These are phyloP conservation scores for Nasonia vitripennis DNA, from an alignment of 1,140 invertebrate genomes.

Conservation along the genomic window DNA sequence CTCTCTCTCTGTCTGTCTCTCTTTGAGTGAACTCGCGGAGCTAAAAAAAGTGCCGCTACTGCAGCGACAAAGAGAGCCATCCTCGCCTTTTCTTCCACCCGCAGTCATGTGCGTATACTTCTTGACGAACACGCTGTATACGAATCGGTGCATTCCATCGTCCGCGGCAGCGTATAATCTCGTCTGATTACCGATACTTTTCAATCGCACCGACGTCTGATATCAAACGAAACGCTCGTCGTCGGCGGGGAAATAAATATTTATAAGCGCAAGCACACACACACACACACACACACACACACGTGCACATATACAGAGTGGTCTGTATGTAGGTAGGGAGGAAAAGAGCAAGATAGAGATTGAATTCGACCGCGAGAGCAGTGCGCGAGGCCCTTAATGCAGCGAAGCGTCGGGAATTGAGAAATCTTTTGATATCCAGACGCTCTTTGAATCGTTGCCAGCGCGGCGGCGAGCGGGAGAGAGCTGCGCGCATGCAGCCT, in stretches of 20 bases:
- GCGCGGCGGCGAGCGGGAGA: neutral
- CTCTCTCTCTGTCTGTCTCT: neutral
- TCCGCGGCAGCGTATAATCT: no score
- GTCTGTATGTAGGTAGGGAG: neutral
- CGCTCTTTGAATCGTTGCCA: constrained; percentile 49
- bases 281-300: no score
- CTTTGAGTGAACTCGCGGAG: constrained; percentile 10
- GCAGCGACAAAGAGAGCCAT: constrained; percentile 37
- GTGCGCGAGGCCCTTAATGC: constrained; percentile 38
- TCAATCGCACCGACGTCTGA: neutral
- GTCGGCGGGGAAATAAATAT: constrained; percentile 40
- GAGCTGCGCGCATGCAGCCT: neutral
- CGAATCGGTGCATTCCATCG: neutral
- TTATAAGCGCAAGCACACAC: neutral
- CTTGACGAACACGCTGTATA: neutral
- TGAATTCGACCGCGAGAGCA: constrained; percentile 23
- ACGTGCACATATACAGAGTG: neutral
- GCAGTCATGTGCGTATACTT: neutral
- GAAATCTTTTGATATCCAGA: constrained; percentile 47
- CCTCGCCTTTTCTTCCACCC: neutral
- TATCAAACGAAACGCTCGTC: constrained; percentile 39
- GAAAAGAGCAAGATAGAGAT: neutral
- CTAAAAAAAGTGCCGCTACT: constrained; percentile 36
- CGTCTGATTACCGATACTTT: no score
- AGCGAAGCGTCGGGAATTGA: constrained; percentile 39